These are phyloP conservation scores for Drosophila basisetae DNA, from an alignment of 2,888 invertebrate species.

Conservation along the genomic window DNA sequence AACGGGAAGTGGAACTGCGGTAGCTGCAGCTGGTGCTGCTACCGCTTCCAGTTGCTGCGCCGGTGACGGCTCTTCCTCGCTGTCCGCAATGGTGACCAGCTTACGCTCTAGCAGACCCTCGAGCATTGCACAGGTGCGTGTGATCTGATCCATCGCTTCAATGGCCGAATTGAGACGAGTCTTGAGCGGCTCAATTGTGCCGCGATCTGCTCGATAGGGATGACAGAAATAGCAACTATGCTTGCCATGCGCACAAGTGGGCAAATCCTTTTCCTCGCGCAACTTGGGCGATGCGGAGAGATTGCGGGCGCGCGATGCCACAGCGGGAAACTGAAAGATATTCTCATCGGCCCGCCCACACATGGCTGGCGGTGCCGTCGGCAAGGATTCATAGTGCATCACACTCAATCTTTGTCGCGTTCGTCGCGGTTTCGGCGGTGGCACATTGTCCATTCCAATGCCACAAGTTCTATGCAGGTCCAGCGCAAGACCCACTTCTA, in stretches of 20 bases:
- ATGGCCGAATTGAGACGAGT: slow-evolving; percentile 87
- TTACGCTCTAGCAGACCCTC: slow-evolving; percentile 87
- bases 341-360: slow-evolving; percentile 69
- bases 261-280: slow-evolving; percentile 76
- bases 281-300: slow-evolving; percentile 72
- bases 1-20: not conserved
- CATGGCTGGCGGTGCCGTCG: slow-evolving; percentile 80
- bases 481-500: slow-evolving; percentile 18
- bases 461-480: not conserved
- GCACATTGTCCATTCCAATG: slow-evolving; percentile 54
- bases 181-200: slow-evolving; percentile 85
- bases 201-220: slow-evolving; percentile 81
- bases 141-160: slow-evolving; percentile 90
- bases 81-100: slow-evolving; percentile 85
- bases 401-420: slow-evolving; percentile 51
- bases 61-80: slow-evolving; percentile 45
- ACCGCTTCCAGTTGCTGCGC: slow-evolving; percentile 12
- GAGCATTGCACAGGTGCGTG: slow-evolving; percentile 91
- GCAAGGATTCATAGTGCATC: slow-evolving; percentile 72
- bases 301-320: slow-evolving; percentile 70
- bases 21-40: not conserved
- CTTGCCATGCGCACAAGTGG: slow-evolving; percentile 64
- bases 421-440: slow-evolving; percentile 69
- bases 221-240: slow-evolving; percentile 77
- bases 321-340: slow-evolving; percentile 79